Evolutionary conservation across 2,888 invertebrate species (phyloP).

Genomic region (Lamproptera curius): DNA sequence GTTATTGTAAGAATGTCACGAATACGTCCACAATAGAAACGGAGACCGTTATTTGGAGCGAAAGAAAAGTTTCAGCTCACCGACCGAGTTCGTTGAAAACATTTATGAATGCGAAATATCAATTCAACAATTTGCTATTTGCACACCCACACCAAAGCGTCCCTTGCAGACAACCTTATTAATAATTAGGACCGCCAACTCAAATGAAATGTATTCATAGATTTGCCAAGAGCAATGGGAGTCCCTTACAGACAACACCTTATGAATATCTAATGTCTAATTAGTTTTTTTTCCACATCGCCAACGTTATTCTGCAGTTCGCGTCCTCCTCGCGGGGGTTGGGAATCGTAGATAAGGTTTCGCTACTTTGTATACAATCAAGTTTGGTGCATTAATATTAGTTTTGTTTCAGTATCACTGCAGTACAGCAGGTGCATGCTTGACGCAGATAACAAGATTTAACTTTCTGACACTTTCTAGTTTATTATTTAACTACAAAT

Average conservation of each 20-base stretch:
- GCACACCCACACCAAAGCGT: background rate
- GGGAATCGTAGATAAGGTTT: background rate
- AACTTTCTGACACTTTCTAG: too few species aligned
- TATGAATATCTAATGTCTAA: conserved; percentile 13
- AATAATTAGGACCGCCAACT: conserved; percentile 7
- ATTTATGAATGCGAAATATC: background rate
- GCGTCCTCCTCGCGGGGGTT: background rate
- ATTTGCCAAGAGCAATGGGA: conserved; percentile 4
- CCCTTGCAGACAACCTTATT: background rate
- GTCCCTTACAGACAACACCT: conserved; percentile 13
- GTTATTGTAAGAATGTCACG: background rate
- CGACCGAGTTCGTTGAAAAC: background rate
- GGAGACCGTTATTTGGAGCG: background rate
- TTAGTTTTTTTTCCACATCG: background rate
- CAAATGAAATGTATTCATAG: conserved; percentile 12
- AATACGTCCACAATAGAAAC: background rate
- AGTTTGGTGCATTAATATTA: background rate
- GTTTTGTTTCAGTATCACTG: background rate
- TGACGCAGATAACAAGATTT: background rate
- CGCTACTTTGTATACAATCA: background rate
- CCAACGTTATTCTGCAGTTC: conserved; percentile 2
- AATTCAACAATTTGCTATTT: background rate
- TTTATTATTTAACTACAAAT: too few species aligned
- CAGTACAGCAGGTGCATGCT: background rate
- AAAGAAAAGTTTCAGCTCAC: background rate